phyloP scores from a whole-genome alignment of 2,888 invertebrate genomes.

The Ornithoptera priamus region DNA sequence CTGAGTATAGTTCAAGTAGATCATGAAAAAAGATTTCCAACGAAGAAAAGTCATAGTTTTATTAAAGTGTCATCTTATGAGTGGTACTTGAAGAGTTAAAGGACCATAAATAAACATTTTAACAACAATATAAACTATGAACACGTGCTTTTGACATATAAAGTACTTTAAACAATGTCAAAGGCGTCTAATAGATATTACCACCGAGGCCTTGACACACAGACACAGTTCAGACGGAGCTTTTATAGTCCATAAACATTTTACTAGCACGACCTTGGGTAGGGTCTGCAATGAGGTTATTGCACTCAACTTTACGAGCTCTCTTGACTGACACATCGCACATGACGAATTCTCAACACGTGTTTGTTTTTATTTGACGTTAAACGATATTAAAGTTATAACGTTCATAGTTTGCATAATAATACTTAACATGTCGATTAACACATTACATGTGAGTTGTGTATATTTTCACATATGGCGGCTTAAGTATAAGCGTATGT shows the following conservation, averaged over 20 bases:
- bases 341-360: conserved; percentile 26
- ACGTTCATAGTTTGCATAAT: conserved; percentile 21
- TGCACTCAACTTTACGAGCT: conserved; percentile 68
- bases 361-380: conserved; percentile 22
- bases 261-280: conserved; percentile 78
- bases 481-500: too few species aligned
- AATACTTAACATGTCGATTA: neutral
- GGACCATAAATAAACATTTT: neutral
- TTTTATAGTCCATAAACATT: conserved; percentile 80
- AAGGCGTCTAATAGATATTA: conserved; percentile 56
- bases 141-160: conserved; percentile 25
- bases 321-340: conserved; percentile 15
- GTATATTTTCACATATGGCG: neutral
- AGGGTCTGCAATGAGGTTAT: conserved; percentile 77
- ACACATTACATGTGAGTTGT: neutral
- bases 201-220: conserved; percentile 77
- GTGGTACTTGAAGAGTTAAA: neutral
- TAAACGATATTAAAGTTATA: conserved; percentile 26
- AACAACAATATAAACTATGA: neutral
- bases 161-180: conserved; percentile 52
- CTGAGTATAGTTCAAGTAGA: too few species aligned
- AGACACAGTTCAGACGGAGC: conserved; percentile 74
- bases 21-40: too few species aligned
- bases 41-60: too few species aligned
- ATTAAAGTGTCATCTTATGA: neutral